Evolutionary conservation across 2,797 vertebrate species (phyloP), one percentile per base, ranked within the genome.

Genomic region (Notamacropus eugenii): DNA sequence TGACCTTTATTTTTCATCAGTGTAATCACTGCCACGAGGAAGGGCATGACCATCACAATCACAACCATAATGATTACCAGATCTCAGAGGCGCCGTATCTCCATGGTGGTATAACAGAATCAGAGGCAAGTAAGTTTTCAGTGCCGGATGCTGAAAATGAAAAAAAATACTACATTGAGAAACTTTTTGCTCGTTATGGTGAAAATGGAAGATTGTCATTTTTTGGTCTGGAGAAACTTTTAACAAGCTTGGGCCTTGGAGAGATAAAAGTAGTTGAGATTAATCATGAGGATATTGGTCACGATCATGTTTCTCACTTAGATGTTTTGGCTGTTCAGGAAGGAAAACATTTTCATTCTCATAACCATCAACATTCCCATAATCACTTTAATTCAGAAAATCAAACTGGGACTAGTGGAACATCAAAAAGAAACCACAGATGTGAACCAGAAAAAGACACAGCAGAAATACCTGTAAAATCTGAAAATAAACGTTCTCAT

Each of bases 1-100:
- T 99, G 98, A 99, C 99, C 92, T 99, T 99, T 98, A 98, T 99
- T 97, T 99, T 99, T 98, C 99, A 99, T 98, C 99, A 99, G 95
- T 99, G 99, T 98, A 99, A 98, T 98, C 99, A 99, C 97, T 99
- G 99, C 98, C 99, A 99, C 95, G 99, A 98, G 94, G 99, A 99
- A 92, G 98, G 98, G 29, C 99, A 99, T 95, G 99, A 99, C 96
- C 99, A 90, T 11, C 97, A 97, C 22, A 94, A 92, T 56, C 98
- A 98, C 4, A 97, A 97, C 94, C 99, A 99, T 97, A 99, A 97
- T 54, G 99, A 99, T 98, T 98, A 99, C 97, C 99, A 99, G 99
- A 99, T 99, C 98, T 99, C 99, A 8, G 98, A 99, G 97, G 98
- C 98, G 55, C 98, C 99, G 0, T 99, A 99, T 90, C 97, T 99